Evolutionary conservation across 2,113 vertebrate species (phyloP).

Genomic region (Amphiprion percula): DNA sequence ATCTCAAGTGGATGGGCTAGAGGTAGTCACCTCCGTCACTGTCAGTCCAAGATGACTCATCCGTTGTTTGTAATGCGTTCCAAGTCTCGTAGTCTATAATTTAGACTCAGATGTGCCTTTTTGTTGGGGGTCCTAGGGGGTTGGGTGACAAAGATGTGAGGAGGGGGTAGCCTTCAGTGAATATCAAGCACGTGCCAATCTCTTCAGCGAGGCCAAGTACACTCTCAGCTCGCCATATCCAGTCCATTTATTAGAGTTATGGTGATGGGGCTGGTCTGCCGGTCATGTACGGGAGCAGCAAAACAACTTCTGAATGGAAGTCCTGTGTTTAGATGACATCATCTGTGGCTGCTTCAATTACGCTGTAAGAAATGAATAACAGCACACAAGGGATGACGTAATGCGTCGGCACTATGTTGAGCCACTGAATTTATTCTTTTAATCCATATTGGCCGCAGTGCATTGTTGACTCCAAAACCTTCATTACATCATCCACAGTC

Average conservation of each 20-base stretch:
- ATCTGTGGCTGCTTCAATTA: constrained; percentile 73
- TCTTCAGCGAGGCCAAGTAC: constrained; percentile 63
- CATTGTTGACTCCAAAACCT: constrained; percentile 65
- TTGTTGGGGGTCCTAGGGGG: constrained; percentile 14
- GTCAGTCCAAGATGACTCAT: constrained; percentile 79
- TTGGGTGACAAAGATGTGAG: constrained; percentile 11
- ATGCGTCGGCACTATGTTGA: constrained; percentile 68
- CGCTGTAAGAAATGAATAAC: constrained; percentile 76
- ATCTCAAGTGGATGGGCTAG: constrained; percentile 70
- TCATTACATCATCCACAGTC: constrained; percentile 63
- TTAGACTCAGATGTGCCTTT: constrained; percentile 51
- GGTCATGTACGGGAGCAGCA: constrained; percentile 66
- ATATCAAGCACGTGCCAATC: constrained; percentile 81
- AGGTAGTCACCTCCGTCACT: constrained; percentile 68
- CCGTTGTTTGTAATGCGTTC: constrained; percentile 63
- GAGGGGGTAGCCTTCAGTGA: constrained; percentile 49
- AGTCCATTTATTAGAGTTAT: constrained; percentile 78
- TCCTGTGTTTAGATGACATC: constrained; percentile 81
- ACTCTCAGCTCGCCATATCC: constrained; percentile 59
- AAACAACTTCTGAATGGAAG: constrained; percentile 77
- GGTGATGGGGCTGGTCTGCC: constrained; percentile 55
- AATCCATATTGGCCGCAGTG: constrained; percentile 66
- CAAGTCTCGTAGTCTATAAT: constrained; percentile 73
- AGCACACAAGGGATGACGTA: constrained; percentile 70
- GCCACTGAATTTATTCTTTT: constrained; percentile 70